These are phyloP conservation scores for Scomber scombrus DNA, from an alignment of 2,113 vertebrate genomes.

Conservation along the genomic window DNA sequence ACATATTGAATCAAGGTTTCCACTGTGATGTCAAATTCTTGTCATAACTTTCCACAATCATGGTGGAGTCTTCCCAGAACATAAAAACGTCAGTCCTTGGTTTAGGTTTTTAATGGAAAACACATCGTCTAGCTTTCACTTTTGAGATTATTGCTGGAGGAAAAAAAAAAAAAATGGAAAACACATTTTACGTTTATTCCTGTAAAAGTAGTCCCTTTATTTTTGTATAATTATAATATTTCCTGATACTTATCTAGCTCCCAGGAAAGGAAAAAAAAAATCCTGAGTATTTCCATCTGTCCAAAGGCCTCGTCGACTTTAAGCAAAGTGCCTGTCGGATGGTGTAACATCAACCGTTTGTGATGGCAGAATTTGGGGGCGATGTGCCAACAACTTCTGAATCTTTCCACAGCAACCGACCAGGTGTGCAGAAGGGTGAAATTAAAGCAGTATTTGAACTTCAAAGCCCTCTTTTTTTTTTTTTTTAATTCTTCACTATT, in stretches of 20 bases:
- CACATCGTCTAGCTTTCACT: not conserved
- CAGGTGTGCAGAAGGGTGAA: not conserved
- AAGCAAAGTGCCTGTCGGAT: not conserved
- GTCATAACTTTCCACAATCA: slow-evolving; percentile 54
- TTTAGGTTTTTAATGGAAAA: not conserved
- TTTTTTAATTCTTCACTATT: not conserved
- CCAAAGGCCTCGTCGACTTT: not conserved
- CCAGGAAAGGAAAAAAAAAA: not conserved
- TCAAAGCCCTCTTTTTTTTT: not conserved
- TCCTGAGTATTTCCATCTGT: not conserved
- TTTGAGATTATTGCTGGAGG: not conserved
- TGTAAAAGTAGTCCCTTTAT: not conserved
- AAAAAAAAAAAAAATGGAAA: slow-evolving; percentile 16
- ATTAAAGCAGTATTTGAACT: not conserved
- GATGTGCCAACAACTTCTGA: not conserved
- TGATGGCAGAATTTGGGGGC: not conserved
- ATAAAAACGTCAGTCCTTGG: slow-evolving; percentile 16
- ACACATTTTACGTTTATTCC: not conserved
- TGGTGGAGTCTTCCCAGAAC: slow-evolving; percentile 11
- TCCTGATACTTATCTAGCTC: not conserved
- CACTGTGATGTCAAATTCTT: slow-evolving; percentile 44
- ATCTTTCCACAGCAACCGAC: not conserved
- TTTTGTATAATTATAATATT: not conserved
- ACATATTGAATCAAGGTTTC: slow-evolving; percentile 43
- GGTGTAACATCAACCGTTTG: not conserved